Percentiles rank a stretch among this genome's conserved stretches.
Conservation (phyloP, 1,140 invertebrate genomes). For the Drosophila chauvacae region DNA sequence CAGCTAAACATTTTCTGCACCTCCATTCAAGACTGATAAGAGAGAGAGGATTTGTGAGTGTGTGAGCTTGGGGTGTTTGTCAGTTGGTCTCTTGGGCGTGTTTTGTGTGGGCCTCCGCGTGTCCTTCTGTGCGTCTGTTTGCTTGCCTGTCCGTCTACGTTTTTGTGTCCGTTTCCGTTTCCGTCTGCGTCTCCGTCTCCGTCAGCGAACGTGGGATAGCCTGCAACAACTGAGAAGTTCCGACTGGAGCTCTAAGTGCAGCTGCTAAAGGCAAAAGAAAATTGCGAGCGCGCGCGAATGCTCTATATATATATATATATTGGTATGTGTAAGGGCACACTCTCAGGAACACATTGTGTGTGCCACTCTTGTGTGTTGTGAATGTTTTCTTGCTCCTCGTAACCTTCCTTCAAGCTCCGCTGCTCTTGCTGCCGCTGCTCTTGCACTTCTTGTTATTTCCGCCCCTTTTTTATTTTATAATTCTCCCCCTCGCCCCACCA, state of each 20-base stretch:
- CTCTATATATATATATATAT: slow-evolving; percentile 14
- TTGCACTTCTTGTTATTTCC: slow-evolving; percentile 45
- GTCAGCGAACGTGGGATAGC: slow-evolving; percentile 77
- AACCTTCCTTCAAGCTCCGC: slow-evolving; percentile 43
- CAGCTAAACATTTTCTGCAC: slow-evolving; percentile 3
- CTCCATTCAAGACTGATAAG: slow-evolving; percentile 23
- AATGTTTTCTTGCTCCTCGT: slow-evolving; percentile 68
- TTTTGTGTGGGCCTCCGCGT: slow-evolving; percentile 7
- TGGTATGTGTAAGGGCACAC: slow-evolving; percentile 28
- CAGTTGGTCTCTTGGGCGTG: slow-evolving; percentile 25
- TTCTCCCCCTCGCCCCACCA: slow-evolving; percentile 54
- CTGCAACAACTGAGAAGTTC: slow-evolving; percentile 76
- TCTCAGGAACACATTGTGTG: slow-evolving; percentile 46
- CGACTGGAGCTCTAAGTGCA: slow-evolving; percentile 74
- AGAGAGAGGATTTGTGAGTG: slow-evolving; percentile 5
- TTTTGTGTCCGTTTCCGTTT: slow-evolving; percentile 40
- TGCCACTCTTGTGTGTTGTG: slow-evolving; percentile 61
- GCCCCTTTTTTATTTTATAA: slow-evolving; percentile 71
- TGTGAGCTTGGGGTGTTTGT: slow-evolving; percentile 4
- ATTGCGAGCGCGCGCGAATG: slow-evolving; percentile 78
- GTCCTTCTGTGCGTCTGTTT: slow-evolving; percentile 34
- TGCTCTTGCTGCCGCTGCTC: slow-evolving; percentile 25
- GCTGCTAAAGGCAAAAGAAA: slow-evolving; percentile 68
- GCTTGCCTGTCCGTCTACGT: slow-evolving; percentile 58
- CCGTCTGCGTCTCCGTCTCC: slow-evolving; percentile 68